phyloP scores from a whole-genome alignment of 2,888 invertebrate species.

The Cepaea hortensis region DNA sequence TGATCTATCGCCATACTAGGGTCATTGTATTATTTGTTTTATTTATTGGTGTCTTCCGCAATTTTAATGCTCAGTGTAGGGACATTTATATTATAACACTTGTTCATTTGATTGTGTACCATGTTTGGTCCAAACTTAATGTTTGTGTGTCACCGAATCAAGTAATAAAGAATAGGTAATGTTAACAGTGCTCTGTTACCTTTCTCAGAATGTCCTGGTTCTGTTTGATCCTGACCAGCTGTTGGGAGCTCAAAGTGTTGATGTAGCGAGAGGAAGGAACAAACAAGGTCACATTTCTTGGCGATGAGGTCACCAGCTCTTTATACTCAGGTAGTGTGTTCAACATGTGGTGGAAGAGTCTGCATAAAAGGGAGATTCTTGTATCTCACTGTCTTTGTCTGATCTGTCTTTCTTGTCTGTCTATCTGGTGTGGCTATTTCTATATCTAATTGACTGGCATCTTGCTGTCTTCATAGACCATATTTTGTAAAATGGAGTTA shows the following conservation, averaged over 20 bases:
- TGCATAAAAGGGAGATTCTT: conserved; percentile 45
- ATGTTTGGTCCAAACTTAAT: too few species aligned
- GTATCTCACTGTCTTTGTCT: neutral
- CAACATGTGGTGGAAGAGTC: conserved; percentile 61
- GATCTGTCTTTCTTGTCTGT: neutral
- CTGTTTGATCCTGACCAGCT: conserved; percentile 55
- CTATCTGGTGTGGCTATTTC: neutral
- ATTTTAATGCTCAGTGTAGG: too few species aligned
- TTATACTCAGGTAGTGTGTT: conserved; percentile 58
- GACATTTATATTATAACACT: too few species aligned
- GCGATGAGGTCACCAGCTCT: conserved; percentile 52
- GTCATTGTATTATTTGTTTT: too few species aligned
- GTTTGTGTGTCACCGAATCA: too few species aligned
- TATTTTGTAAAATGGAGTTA: too few species aligned
- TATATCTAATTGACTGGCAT: too few species aligned
- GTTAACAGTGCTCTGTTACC: conserved; percentile 46
- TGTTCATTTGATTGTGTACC: too few species aligned
- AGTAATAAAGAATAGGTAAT: too few species aligned
- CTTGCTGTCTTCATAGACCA: too few species aligned
- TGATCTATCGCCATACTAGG: too few species aligned
- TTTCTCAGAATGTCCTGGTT: conserved; percentile 56
- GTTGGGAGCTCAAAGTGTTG: conserved; percentile 52
- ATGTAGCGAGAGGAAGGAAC: conserved; percentile 61
- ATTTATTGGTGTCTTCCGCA: too few species aligned
- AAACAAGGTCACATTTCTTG: conserved; percentile 61